phyloP scores from a whole-genome alignment of 2,888 invertebrate genomes.

The Apodemia mormo region DNA sequence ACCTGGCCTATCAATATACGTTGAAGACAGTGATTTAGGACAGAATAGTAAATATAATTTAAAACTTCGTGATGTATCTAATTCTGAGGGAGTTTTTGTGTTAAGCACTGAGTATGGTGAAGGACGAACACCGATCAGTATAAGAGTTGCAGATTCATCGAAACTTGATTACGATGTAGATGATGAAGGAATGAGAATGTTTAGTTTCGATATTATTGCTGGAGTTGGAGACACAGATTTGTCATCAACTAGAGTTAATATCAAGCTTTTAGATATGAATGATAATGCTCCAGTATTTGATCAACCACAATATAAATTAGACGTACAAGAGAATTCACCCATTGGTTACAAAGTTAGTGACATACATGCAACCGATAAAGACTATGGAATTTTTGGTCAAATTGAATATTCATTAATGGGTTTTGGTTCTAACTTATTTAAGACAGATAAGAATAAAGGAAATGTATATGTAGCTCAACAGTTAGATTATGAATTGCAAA shows the following conservation, averaged over 20 bases:
- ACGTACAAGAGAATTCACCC: constrained; percentile 84
- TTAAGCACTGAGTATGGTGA: constrained; percentile 86
- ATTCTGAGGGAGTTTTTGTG: constrained; percentile 82
- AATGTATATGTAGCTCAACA: constrained; percentile 84
- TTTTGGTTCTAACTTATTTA: constrained; percentile 89
- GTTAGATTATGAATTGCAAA: constrained; percentile 90
- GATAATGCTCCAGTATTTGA: constrained; percentile 89
- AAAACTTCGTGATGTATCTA: constrained; percentile 80
- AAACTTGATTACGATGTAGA: constrained; percentile 87
- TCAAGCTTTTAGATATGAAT: constrained; percentile 88
- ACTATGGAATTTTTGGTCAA: constrained; percentile 87
- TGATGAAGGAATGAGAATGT: constrained; percentile 78
- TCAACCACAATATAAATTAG: constrained; percentile 83
- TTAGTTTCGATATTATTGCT: constrained; percentile 86
- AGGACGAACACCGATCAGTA: constrained; percentile 88
- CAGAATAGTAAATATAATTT: constrained; percentile 87
- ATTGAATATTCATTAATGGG: constrained; percentile 89
- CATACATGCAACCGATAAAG: constrained; percentile 86
- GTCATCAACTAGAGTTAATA: constrained; percentile 82
- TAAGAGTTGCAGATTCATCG: constrained; percentile 85
- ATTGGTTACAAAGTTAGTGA: constrained; percentile 84
- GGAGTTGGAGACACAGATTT: constrained; percentile 78
- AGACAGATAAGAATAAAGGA: constrained; percentile 84
- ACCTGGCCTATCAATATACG: constrained; percentile 87
- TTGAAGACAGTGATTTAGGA: constrained; percentile 87